phyloP scores from a whole-genome alignment of 2,888 invertebrate species.

The Eupeodes luniger region DNA sequence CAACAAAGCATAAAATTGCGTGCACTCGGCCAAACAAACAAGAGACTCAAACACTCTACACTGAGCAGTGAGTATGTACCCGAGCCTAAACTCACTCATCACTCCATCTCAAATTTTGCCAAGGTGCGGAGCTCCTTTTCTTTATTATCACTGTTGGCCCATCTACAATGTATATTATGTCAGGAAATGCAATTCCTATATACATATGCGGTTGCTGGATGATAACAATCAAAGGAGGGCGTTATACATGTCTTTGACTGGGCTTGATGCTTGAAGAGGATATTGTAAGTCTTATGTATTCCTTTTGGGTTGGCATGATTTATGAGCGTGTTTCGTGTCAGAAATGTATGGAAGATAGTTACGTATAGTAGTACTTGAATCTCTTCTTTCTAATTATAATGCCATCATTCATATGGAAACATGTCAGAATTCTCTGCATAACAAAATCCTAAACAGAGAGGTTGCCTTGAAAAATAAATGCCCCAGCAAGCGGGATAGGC shows the following conservation, averaged over 20 bases:
- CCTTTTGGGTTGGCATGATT: constrained; percentile 47
- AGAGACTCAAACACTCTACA: neutral
- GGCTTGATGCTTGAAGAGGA: constrained; percentile 55
- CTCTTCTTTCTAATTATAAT: constrained; percentile 63
- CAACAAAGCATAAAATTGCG: constrained; percentile 67
- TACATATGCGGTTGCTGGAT: neutral
- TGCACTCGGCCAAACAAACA: constrained; percentile 6
- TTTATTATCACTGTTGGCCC: constrained; percentile 1
- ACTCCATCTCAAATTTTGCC: constrained; percentile 8
- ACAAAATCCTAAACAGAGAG: constrained; percentile 14
- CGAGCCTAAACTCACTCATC: neutral
- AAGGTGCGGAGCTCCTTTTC: neutral
- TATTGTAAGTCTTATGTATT: constrained; percentile 52
- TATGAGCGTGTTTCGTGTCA: constrained; percentile 65
- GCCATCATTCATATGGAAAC: constrained; percentile 55
- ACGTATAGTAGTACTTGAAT: neutral
- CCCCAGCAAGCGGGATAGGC: neutral
- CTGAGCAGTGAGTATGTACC: neutral
- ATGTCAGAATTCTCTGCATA: constrained; percentile 29
- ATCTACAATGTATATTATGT: constrained; percentile 12
- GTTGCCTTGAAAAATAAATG: neutral
- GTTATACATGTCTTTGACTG: constrained; percentile 61
- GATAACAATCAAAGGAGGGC: constrained; percentile 71
- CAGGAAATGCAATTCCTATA: constrained; percentile 23
- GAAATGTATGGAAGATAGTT: constrained; percentile 2